Evolutionary conservation across 2,113 vertebrate genomes (phyloP).

Genomic region (Artemisiospiza belli): DNA sequence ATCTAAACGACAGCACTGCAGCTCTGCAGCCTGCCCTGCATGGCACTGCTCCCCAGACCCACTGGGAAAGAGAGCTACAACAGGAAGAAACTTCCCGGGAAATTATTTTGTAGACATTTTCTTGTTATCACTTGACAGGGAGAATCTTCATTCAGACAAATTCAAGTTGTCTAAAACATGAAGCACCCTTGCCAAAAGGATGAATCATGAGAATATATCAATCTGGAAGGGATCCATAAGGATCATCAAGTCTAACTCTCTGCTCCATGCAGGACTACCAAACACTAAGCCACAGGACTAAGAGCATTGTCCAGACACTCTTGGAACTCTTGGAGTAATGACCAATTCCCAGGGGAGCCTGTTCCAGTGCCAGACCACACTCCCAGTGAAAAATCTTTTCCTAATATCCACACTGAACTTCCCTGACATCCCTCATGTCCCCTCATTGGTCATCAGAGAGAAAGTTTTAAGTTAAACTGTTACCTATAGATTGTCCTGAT

Average conservation of each 20-base stretch:
- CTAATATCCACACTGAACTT: neutral
- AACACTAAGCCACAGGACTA: neutral
- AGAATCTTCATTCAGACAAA: neutral
- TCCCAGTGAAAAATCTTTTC: neutral
- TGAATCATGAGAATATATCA: neutral
- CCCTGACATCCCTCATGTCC: neutral
- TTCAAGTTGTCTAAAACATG: neutral
- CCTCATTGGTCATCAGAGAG: neutral
- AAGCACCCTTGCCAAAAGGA: neutral
- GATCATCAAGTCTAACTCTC: neutral
- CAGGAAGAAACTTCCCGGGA: neutral
- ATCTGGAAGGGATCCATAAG: neutral
- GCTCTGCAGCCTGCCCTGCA: neutral
- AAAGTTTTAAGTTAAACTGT: neutral
- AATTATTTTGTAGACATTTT: neutral
- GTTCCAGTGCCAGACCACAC: neutral
- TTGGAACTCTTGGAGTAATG: neutral
- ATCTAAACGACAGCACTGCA: neutral
- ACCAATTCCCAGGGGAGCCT: neutral
- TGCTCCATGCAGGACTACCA: neutral
- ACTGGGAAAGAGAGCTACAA: neutral
- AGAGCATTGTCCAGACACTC: neutral
- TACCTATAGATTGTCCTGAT: neutral
- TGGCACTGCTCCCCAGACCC: neutral
- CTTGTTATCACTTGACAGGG: neutral